Conservation (phyloP, 2,888 invertebrate genomes). For the Erannis defoliaria region DNA sequence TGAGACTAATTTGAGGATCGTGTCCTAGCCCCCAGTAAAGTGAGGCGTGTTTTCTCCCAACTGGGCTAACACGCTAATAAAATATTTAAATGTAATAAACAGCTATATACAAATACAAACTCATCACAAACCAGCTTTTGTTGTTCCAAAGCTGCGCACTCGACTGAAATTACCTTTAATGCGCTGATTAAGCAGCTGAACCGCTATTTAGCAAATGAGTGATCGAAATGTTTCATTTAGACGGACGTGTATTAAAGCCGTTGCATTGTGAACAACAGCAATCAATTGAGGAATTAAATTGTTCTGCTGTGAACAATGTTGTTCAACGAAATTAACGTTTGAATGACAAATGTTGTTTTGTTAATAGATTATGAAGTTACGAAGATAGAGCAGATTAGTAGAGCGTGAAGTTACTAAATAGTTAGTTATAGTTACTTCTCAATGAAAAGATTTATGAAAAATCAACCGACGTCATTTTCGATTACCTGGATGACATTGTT, state of each 20-base stretch:
- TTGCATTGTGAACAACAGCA: conserved; percentile 11
- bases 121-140: neutral
- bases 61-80: too few species aligned
- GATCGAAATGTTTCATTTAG: conserved; percentile 27
- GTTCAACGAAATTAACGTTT: conserved; percentile 8
- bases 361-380: too few species aligned
- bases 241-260: conserved; percentile 8
- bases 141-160: neutral
- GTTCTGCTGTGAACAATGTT: conserved; percentile 1
- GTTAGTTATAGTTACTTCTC: too few species aligned
- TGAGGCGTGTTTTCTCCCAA: too few species aligned
- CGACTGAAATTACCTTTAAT: conserved; percentile 7
- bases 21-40: too few species aligned
- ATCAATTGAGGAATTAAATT: conserved; percentile 24
- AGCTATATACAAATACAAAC: neutral
- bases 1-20: too few species aligned
- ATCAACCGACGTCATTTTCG: too few species aligned
- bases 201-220: conserved; percentile 15
- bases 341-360: too few species aligned
- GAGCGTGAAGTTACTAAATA: too few species aligned
- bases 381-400: too few species aligned
- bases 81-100: neutral
- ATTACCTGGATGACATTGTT: too few species aligned
- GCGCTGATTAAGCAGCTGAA: conserved; percentile 16
- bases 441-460: too few species aligned